Conservation (phyloP, 2,888 invertebrate genomes). For the Julus scanicus region DNA sequence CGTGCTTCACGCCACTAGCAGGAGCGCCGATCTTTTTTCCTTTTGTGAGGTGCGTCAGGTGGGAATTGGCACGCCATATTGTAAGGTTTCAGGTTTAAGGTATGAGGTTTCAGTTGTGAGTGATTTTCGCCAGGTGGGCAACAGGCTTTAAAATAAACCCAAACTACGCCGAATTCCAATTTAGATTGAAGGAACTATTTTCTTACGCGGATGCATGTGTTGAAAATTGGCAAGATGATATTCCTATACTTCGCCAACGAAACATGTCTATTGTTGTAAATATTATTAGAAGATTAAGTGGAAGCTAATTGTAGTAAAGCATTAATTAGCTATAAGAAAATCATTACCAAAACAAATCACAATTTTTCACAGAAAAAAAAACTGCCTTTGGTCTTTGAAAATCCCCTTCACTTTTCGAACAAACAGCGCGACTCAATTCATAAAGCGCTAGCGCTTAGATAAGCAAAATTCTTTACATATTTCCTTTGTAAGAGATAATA, state of each 20-base stretch:
- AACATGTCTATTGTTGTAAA: background rate
- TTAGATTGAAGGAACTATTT: background rate
- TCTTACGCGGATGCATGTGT: background rate
- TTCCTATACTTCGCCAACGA: background rate
- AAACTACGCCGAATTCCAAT: too few relatives aligned
- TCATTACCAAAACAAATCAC: background rate
- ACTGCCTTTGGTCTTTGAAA: background rate
- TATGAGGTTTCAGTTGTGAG: too few relatives aligned
- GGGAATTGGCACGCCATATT: too few relatives aligned
- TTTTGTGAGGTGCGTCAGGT: too few relatives aligned
- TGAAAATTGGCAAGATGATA: background rate
- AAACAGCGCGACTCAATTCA: background rate
- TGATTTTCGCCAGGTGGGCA: too few relatives aligned
- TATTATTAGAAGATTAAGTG: background rate
- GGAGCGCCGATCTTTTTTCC: too few relatives aligned
- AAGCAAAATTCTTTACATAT: constrained; percentile 15
- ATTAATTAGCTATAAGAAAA: background rate
- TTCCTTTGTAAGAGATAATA: background rate
- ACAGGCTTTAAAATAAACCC: too few relatives aligned
- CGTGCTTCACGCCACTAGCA: too few relatives aligned
- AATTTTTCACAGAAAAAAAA: background rate
- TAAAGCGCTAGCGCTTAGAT: constrained; percentile 22
- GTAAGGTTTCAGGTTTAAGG: too few relatives aligned
- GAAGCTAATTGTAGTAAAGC: background rate
- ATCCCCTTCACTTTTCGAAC: background rate